Conservation (phyloP, 2,888 invertebrate species). For the Polymixis lichenea region DNA sequence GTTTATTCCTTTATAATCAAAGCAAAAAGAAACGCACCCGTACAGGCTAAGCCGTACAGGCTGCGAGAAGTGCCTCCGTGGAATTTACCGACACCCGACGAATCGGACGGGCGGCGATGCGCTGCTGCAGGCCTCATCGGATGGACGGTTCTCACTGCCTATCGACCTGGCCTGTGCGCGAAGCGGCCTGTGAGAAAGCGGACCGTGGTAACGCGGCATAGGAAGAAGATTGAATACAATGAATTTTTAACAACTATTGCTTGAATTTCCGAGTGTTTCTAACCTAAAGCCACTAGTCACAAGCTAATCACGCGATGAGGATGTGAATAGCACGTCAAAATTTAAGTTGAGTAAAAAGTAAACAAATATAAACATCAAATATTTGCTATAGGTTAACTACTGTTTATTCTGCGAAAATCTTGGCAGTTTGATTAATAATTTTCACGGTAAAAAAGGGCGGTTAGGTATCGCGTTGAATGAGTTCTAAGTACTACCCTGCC, state of each 20-base stretch:
- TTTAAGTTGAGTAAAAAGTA: conserved; percentile 19
- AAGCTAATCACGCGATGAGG: conserved; percentile 22
- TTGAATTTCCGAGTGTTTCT: neutral
- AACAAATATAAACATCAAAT: conserved; percentile 23
- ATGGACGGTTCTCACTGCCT: no score
- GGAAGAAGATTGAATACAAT: neutral
- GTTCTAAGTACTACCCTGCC: neutral
- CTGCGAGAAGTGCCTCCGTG: no score
- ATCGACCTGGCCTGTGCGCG: no score
- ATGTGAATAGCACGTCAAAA: conserved; percentile 6
- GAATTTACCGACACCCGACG: no score
- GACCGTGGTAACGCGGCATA: no score
- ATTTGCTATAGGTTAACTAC: conserved; percentile 18
- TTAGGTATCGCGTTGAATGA: neutral
- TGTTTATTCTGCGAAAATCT: conserved; percentile 31
- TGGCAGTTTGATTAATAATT: neutral
- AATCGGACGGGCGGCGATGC: no score
- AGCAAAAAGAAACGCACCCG: no score
- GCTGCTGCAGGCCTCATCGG: no score
- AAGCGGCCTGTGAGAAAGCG: no score
- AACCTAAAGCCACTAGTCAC: neutral
- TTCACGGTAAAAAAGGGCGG: neutral
- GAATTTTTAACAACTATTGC: neutral
- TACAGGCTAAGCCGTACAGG: no score
- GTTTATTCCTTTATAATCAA: no score